Evolutionary conservation across 2,888 invertebrate genomes (phyloP).

Genomic region (Macrophya alboannulata): DNA sequence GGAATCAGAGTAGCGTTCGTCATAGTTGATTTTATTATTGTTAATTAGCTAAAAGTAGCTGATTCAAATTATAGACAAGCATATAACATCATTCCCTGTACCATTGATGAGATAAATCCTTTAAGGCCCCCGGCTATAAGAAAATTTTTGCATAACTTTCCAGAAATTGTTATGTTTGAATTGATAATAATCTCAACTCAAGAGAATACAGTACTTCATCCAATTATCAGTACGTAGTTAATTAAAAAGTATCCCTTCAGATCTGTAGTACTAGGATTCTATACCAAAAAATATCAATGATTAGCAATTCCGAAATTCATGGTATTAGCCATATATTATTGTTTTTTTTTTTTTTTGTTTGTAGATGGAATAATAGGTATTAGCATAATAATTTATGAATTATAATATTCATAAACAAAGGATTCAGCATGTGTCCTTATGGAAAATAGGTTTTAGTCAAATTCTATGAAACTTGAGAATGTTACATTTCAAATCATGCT

Average conservation of each 20-base stretch:
- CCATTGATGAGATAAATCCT: background rate
- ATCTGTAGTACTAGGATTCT: too few relatives aligned
- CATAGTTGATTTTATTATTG: background rate
- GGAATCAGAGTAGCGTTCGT: background rate
- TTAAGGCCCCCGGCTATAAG: background rate
- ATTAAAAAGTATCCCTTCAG: too few relatives aligned
- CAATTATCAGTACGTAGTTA: background rate
- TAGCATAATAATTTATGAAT: background rate
- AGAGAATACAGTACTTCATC: background rate
- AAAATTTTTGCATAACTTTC: background rate
- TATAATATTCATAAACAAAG: background rate
- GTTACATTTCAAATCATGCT: too few relatives aligned
- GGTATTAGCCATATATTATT: background rate
- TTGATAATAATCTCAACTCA: background rate
- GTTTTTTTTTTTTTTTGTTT: background rate
- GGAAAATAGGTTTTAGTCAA: too few relatives aligned
- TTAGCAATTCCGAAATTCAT: background rate
- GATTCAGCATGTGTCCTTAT: too few relatives aligned
- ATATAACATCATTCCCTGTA: too few relatives aligned
- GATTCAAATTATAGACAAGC: too few relatives aligned
- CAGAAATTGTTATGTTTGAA: background rate
- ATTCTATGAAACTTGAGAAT: too few relatives aligned
- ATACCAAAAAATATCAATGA: background rate
- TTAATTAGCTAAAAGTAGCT: background rate
- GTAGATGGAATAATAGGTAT: background rate